Evolutionary conservation across 2,888 invertebrate genomes (phyloP).

Genomic region (Eupelmus urozonus): DNA sequence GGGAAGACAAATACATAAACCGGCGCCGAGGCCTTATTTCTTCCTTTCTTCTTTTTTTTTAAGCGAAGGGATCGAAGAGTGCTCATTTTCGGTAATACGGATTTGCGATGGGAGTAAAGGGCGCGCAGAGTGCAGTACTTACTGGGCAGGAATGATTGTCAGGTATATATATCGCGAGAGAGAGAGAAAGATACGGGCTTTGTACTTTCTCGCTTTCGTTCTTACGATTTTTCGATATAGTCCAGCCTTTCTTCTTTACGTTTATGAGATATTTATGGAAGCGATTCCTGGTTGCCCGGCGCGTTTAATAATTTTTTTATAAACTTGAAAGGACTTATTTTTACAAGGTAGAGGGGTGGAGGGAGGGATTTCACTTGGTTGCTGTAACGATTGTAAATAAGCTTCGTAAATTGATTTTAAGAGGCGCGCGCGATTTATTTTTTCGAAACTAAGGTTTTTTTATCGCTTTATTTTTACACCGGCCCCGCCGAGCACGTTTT

Average conservation of each 20-base stretch:
- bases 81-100: conserved; percentile 26
- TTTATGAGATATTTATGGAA: background rate
- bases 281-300: background rate
- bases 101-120: background rate
- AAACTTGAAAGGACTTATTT: conserved; percentile 12
- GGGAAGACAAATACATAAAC: conserved; percentile 20
- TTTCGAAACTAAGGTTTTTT: background rate
- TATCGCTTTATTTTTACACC: conserved; percentile 35
- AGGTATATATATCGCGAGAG: background rate
- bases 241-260: background rate
- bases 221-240: background rate
- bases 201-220: background rate
- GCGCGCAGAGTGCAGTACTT: too few relatives aligned
- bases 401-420: conserved; percentile 46
- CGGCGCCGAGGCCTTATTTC: conserved; percentile 1
- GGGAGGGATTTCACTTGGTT: conserved; percentile 24
- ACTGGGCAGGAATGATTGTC: too few relatives aligned
- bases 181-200: too few relatives aligned
- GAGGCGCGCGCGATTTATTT: background rate
- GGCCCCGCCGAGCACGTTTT: background rate
- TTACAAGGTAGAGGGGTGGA: conserved; percentile 14
- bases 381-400: conserved; percentile 20
- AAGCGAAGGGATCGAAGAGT: conserved; percentile 7
- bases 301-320: background rate
- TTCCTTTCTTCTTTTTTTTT: too few relatives aligned